A percentile compares a stretch with the other conserved stretches of the same genome.
These are phyloP conservation scores for Hydrophis major DNA, from an alignment of 2,797 vertebrate genomes.

Conservation along the genomic window DNA sequence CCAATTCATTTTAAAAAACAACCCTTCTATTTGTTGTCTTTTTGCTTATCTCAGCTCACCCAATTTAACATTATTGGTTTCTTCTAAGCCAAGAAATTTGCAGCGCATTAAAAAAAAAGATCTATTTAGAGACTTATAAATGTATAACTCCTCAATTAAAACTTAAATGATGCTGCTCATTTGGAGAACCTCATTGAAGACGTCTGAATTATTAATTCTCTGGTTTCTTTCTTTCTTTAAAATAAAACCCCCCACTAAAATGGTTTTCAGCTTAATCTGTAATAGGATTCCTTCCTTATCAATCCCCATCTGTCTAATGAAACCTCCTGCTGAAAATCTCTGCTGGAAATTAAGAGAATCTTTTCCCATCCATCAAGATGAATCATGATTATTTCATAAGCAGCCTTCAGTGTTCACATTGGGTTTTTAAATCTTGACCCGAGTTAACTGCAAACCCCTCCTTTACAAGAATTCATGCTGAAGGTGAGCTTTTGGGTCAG, in stretches of 20 bases:
- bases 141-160: slow-evolving; percentile 42
- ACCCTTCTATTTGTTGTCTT: neutral
- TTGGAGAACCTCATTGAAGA: slow-evolving; percentile 53
- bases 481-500: slow-evolving; percentile 55
- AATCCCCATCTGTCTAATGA: slow-evolving; percentile 68
- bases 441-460: slow-evolving; percentile 61
- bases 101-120: slow-evolving; percentile 38
- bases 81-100: neutral
- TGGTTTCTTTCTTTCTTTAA: neutral
- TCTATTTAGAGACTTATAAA: slow-evolving; percentile 40
- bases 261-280: slow-evolving; percentile 66
- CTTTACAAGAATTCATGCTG: slow-evolving; percentile 69
- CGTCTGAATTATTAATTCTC: slow-evolving; percentile 65
- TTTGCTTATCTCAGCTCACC: neutral
- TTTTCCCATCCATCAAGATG: slow-evolving; percentile 64
- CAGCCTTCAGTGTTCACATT: slow-evolving; percentile 68
- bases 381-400: slow-evolving; percentile 79
- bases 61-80: neutral
- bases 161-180: slow-evolving; percentile 65
- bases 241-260: slow-evolving; percentile 51
- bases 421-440: slow-evolving; percentile 71
- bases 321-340: slow-evolving; percentile 72
- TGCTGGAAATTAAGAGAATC: slow-evolving; percentile 72
- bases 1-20: neutral
- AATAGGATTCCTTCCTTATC: slow-evolving; percentile 61